phyloP scores from a whole-genome alignment of 1,140 invertebrate species.

The Eupristina koningsbergeri region DNA sequence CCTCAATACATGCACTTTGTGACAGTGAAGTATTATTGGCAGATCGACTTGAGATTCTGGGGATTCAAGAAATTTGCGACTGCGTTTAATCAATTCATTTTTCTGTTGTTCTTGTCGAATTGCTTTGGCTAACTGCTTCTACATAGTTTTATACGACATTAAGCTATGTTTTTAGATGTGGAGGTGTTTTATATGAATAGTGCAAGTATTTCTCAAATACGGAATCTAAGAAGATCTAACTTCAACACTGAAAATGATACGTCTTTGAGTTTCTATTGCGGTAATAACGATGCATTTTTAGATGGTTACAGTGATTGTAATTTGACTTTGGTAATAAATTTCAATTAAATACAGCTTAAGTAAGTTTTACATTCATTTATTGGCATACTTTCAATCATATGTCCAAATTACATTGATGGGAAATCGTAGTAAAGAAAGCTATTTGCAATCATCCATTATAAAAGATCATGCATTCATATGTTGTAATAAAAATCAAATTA shows the following conservation, averaged over 20 bases:
- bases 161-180: neutral
- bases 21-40: constrained; percentile 42
- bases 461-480: neutral
- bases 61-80: constrained; percentile 1
- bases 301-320: neutral
- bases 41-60: constrained; percentile 11
- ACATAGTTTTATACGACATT: neutral
- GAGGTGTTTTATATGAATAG: neutral
- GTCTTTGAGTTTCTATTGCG: neutral
- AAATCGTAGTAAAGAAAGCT: neutral
- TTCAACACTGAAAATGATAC: neutral
- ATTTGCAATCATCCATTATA: neutral
- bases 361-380: neutral
- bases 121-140: neutral
- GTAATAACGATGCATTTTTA: neutral
- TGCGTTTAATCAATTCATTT: neutral
- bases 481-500: neutral
- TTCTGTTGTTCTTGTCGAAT: neutral
- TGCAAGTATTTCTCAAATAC: neutral
- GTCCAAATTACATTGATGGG: neutral
- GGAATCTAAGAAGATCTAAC: neutral
- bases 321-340: neutral
- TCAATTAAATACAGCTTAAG: neutral
- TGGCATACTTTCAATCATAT: neutral
- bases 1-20: neutral